Evolutionary conservation across 2,888 invertebrate species (phyloP), one percentile per base, ranked within the genome.

Genomic region (Patella ulyssiponensis): DNA sequence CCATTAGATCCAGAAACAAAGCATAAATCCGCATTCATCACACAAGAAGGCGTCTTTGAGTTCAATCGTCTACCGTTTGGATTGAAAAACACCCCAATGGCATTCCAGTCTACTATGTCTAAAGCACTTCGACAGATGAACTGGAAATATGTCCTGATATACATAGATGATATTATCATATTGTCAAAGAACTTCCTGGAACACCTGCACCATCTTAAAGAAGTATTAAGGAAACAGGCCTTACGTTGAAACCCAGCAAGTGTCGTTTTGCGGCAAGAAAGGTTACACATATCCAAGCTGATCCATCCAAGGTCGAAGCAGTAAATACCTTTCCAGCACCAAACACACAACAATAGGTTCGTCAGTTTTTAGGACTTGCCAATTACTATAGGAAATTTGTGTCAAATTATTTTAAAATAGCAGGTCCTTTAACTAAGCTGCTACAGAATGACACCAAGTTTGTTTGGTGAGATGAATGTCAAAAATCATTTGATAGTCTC

Each of bases 81-180:
- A n/a, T n/a, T n/a, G n/a, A n/a, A n/a, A n/a, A n/a, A n/a, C n/a
- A n/a, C n/a, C n/a, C n/a, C n/a, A n/a, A n/a, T n/a, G n/a, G n/a
- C n/a, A n/a, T n/a, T n/a, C n/a, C n/a, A n/a, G n/a, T n/a, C n/a
- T n/a, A n/a, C n/a, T n/a, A n/a, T n/a, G n/a, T n/a, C n/a, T n/a
- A n/a, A n/a, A n/a, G n/a, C n/a, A n/a, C n/a, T n/a, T n/a, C n/a
- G n/a, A n/a, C n/a, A n/a, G n/a, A n/a, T n/a, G n/a, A n/a, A n/a
- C n/a, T n/a, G n/a, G n/a, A n/a, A n/a, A n/a, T n/a, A n/a, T n/a
- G n/a, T n/a, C n/a, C n/a, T n/a, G n/a, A n/a, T n/a, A n/a, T 85
- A 85, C 69, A 74, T 83, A 14, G 85, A 86, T 77, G 85, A 85
- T 71, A 80, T 84, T 14, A 69, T 83, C 4, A 74, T 82, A n/a